Percentiles rank a stretch among this genome's conserved stretches.
These are phyloP conservation scores for Resseliella maxima DNA, from an alignment of 2,888 invertebrate species.

Conservation along the genomic window DNA sequence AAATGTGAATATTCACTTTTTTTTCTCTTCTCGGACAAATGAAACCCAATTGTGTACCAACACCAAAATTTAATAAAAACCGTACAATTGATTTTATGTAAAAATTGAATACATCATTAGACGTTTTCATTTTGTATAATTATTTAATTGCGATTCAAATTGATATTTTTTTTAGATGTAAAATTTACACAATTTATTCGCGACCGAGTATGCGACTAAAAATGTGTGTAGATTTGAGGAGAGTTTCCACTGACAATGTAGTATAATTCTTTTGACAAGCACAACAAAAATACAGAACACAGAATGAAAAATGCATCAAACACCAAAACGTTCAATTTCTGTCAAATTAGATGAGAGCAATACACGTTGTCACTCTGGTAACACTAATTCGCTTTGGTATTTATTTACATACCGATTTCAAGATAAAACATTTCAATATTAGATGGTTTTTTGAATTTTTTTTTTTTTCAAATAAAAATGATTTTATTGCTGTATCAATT, in stretches of 20 bases:
- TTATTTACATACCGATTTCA: too few relatives aligned
- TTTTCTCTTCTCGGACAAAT: too few relatives aligned
- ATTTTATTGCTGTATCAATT: too few relatives aligned
- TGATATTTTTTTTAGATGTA: neutral
- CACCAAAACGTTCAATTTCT: conserved; percentile 45
- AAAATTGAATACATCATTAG: too few relatives aligned
- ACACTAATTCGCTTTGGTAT: neutral
- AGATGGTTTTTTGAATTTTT: too few relatives aligned
- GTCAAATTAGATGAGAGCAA: neutral
- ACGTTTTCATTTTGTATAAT: too few relatives aligned
- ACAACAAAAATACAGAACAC: conserved; percentile 15
- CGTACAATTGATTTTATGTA: too few relatives aligned
- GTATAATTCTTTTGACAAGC: neutral
- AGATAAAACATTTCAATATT: too few relatives aligned
- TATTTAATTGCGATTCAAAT: neutral
- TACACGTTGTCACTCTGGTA: neutral
- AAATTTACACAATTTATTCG: neutral
- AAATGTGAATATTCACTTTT: too few relatives aligned
- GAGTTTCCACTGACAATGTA: conserved; percentile 39
- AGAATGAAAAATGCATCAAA: neutral
- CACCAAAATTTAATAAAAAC: too few relatives aligned
- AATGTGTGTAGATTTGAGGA: conserved; percentile 48
- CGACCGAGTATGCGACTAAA: conserved; percentile 8
- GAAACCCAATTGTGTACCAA: too few relatives aligned
- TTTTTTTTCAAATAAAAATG: too few relatives aligned